Evolutionary conservation across 2,888 invertebrate genomes (phyloP).

Genomic region (Chrysomela aeneicollis): DNA sequence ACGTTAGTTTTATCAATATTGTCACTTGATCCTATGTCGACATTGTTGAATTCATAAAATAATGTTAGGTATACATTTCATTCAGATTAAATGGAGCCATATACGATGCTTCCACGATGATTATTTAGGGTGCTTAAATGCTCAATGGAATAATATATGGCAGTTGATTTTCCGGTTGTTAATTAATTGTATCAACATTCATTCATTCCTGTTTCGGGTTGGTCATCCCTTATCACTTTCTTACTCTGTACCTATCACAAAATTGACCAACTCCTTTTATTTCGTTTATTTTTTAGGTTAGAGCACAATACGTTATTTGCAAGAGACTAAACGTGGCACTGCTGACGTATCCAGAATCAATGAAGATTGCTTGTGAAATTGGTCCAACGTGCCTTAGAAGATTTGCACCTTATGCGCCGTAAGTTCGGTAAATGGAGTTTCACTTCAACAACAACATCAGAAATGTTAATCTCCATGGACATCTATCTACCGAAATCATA

Average conservation of each 20-base stretch:
- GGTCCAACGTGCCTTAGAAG: constrained; percentile 74
- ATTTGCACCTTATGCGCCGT: constrained; percentile 65
- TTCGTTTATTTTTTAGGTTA: constrained; percentile 61
- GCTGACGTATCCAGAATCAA: constrained; percentile 85
- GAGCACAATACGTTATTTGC: constrained; percentile 70
- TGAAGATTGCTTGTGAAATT: constrained; percentile 77
- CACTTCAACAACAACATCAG: constrained; percentile 8
- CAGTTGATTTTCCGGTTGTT: neutral
- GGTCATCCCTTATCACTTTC: too few species aligned
- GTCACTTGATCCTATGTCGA: too few species aligned
- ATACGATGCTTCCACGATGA: too few species aligned
- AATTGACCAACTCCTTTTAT: too few species aligned
- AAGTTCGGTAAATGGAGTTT: constrained; percentile 48
- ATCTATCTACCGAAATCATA: too few species aligned
- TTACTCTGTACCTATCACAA: too few species aligned
- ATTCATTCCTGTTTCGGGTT: too few species aligned
- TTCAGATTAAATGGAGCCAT: too few species aligned
- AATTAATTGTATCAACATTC: neutral
- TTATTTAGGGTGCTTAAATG: too few species aligned
- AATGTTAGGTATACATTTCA: too few species aligned
- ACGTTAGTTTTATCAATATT: too few species aligned
- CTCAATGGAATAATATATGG: neutral
- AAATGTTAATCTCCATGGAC: neutral
- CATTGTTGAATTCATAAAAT: too few species aligned
- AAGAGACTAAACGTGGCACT: constrained; percentile 74